Base-by-base conservation (phyloP, 2,113 vertebrate species). In the Erinaceus europaeus region DNA sequence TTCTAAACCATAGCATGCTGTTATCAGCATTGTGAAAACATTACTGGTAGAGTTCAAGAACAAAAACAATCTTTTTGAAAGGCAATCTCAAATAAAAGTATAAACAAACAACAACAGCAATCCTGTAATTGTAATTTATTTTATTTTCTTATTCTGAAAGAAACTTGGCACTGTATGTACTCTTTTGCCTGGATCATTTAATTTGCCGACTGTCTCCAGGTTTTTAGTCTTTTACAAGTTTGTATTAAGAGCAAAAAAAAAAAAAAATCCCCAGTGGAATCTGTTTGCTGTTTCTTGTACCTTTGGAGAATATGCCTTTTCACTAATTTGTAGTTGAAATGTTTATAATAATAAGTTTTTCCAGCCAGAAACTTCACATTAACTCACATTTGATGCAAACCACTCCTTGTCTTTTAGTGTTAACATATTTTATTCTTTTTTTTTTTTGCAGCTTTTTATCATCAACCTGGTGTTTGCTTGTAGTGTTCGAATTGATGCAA, bases 281-380 rank as follows among this genome's bases (percentile, higher is more conserved):
- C 82, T 88, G 88, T 85, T 87, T 84, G 76, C 79, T 90, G 76
- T 91, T 91, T 81, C 50, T 52, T 46, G 7, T 40, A 62, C 59
- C 92, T 92, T 90, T 55, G 59, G 80, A 93, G 72, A 89, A 81
- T 94, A 62, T 86, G 42, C 27, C 64, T 78, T 92, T 89, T 84
- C 21, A 72, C n/a, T 81, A 52, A 67, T 44, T 89, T 42, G 20
- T 67, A 27, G 64, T 64, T 88, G 79, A 76, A 93, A 81, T 32
- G 68, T 91, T 18, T 62, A 50, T 67, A 29, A 3, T 92, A 72
- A 61, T 91, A 36, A 67, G 50, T 84, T 94, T 96, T 86, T 71
- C 68, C 89, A 92, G 69, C 67, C 50, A 59, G n/a, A 67, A 74
- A 4, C 32, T 86, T 75, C 62, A 20, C 25, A 46, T 62, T 59